Base-by-base conservation (phyloP, 2,888 invertebrate genomes). In the Agonopterix heracliana region DNA sequence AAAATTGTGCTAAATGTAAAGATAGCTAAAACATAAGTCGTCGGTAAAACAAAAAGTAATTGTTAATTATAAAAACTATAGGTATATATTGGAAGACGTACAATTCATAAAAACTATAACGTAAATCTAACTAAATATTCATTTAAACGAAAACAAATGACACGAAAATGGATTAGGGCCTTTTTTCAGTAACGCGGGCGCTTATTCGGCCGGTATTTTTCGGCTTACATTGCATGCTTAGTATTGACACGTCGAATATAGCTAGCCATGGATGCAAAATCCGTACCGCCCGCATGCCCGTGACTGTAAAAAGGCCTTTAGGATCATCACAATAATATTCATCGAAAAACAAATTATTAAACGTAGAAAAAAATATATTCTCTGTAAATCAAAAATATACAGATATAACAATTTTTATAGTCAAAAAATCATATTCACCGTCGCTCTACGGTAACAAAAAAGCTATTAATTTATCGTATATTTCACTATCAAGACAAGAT, bases 361-460 rank as follows among this genome's bases (percentile, higher is more conserved):
- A 64, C 60, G 61, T 55, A 57, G 64, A 67, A 63, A 64, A 64
- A 66, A 66, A 66, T 66, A 68, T 72, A 60, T 56, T 45, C 54
- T 60, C 71, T 69, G 74, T 66, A 77, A 38, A 68, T 76, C 80
- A 82, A 82, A 85, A 81, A 85, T 81, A 81, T 83, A 81, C 81
- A 84, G 72, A 84, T 68, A 78, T 66, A 74, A 72, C 66, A 68
- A 64, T 60, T 59, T 26, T 26, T 49, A 54, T 53, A 45, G 53
- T 47, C 51, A 50, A 45, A 50, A 53, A 55, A 53, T 55, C 57
- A 57, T 41, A 58, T 57, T 52, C 13, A 9, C 34, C 35, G 45
- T 54, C 49, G 45, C 49, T 50, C 50, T 54, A 47, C 11, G 36
- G 48, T 1, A 41, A 41, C 41, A n/a, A 44, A 44, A 44, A 44